Base-by-base conservation (phyloP, 2,113 vertebrate genomes). In the Oceanodroma tethys region DNA sequence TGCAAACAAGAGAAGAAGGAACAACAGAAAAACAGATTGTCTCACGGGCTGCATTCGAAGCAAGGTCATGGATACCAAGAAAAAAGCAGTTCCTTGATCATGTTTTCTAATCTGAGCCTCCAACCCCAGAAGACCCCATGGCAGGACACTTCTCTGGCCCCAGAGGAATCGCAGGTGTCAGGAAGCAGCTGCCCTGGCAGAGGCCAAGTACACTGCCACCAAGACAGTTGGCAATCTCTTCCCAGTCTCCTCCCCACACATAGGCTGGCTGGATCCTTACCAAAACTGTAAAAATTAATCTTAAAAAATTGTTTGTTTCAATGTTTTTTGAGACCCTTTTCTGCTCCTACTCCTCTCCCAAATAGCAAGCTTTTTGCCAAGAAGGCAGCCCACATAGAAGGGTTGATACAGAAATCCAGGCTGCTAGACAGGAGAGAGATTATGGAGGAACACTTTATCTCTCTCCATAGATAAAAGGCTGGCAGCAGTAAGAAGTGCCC, bases 71-170 rank as follows among this genome's bases (percentile, higher is more conserved):
- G 21, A 27, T 14, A 68, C 18, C 4, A 3, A 45, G 42, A 53
- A 53, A 43, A 86, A n/a, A 4, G 4, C 48, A 73, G 30, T 42
- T 86, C 26, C 30, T 91, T 27, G 10, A 10, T 32, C 0, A 0
- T 22, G 11, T 68, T 86, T 68, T 81, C 58, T 56, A 56, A 50
- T 40, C 22, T 4, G 4, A 50, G 38, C 26, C 13, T 53, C 67
- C 58, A 48, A 7, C 3, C 3, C 22, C 53, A 60, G 84, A 60
- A 84, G n/a, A 42, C 1, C 32, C 32, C 29, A 47, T 2, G 16
- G 56, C 10, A 82, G 40, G 23, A 48, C 20, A 81, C 8, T 66
- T 34, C 36, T 74, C 36, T 48, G 71, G 56, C 47, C 38, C 38
- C 52, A 30, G 47, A 47, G 16, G 23, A 71, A n/a, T 4, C 59